A percentile compares a stretch with the other conserved stretches of the same genome.
Conservation (phyloP, 2,113 vertebrate genomes). For the Pelobates fuscus region DNA sequence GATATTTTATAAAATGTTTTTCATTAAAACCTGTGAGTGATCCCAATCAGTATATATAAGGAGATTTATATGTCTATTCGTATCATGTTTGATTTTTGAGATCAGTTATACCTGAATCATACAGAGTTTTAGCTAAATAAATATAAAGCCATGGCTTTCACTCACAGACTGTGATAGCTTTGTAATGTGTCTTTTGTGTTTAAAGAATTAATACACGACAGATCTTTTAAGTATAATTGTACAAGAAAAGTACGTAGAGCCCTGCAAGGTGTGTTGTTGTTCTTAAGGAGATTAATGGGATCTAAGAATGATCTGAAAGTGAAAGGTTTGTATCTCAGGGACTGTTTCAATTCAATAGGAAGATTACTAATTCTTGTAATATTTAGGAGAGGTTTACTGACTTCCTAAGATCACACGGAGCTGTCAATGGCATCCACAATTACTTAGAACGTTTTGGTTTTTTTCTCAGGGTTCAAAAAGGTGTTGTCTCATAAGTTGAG, state of each 20-base stretch:
- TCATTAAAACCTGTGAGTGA: too few species aligned
- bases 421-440: not conserved
- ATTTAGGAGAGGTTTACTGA: not conserved
- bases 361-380: not conserved
- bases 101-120: too few species aligned
- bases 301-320: conserved; percentile 1
- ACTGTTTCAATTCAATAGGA: not conserved
- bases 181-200: not conserved
- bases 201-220: not conserved
- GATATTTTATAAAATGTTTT: too few species aligned
- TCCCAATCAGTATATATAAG: too few species aligned
- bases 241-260: not conserved
- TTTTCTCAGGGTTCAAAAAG: not conserved
- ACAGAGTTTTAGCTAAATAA: too few species aligned
- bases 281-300: not conserved
- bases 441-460: not conserved
- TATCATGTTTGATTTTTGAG: too few species aligned
- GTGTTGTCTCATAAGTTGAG: too few species aligned
- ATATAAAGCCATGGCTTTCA: not conserved
- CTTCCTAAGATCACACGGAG: not conserved
- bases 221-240: not conserved
- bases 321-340: not conserved
- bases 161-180: not conserved
- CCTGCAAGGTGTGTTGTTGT: not conserved
- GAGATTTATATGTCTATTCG: too few species aligned